Evolutionary conservation across 1,140 invertebrate genomes (phyloP).

Genomic region (Drosophila triauraria): DNA sequence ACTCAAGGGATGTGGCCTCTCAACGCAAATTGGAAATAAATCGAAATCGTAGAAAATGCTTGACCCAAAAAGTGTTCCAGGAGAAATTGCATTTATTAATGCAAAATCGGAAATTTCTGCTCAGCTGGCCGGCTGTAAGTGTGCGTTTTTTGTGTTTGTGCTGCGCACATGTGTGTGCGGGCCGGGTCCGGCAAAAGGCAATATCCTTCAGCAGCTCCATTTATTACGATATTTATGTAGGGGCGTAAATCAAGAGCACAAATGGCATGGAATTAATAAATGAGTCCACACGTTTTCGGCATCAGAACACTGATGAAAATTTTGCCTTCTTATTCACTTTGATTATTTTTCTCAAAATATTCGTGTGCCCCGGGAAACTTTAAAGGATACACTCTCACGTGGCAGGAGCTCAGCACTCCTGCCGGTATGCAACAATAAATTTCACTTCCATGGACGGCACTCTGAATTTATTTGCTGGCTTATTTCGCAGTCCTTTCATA

Average conservation of each 20-base stretch:
- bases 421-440: conserved; percentile 56
- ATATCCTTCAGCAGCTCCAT: conserved; percentile 67
- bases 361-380: not conserved
- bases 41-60: conserved; percentile 35
- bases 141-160: conserved; percentile 8
- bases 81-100: conserved; percentile 71
- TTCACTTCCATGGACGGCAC: conserved; percentile 26
- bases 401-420: conserved; percentile 1
- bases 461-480: conserved; percentile 58
- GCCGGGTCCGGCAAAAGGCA: conserved; percentile 39
- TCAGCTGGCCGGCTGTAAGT: conserved; percentile 22
- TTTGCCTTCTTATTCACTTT: conserved; percentile 18
- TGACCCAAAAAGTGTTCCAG: conserved; percentile 34
- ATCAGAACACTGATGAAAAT: conserved; percentile 25
- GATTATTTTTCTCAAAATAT: conserved; percentile 43
- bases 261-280: conserved; percentile 84
- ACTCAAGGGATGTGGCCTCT: conserved; percentile 2
- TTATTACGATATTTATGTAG: conserved; percentile 77
- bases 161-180: conserved; percentile 23
- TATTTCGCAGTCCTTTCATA: conserved; percentile 54
- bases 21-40: conserved; percentile 39
- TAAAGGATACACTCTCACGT: not conserved
- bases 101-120: conserved; percentile 64
- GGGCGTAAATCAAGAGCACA: conserved; percentile 76
- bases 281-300: conserved; percentile 52